Evolutionary conservation across 2,888 invertebrate species (phyloP).

Genomic region (Nineta flava): DNA sequence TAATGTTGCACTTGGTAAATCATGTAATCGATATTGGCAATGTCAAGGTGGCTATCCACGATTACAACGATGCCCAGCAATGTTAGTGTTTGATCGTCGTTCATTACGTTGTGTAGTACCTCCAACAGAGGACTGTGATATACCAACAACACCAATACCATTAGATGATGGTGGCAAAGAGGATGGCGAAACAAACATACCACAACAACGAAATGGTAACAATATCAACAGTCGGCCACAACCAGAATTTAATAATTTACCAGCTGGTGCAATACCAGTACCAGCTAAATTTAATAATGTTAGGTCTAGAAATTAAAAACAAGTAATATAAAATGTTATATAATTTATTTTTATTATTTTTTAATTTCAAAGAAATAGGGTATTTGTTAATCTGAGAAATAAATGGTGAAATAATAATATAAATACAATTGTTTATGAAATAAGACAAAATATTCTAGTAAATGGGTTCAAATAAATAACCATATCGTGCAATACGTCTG

Average conservation of each 20-base stretch:
- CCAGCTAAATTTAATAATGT: conserved; percentile 19
- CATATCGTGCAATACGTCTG: too few species aligned
- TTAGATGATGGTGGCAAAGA: conserved; percentile 38
- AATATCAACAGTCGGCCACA: not conserved
- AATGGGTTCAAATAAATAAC: too few species aligned
- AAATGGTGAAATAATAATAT: too few species aligned
- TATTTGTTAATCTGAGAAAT: too few species aligned
- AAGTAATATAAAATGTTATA: not conserved
- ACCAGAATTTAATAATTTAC: conserved; percentile 21
- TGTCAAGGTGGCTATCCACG: conserved; percentile 88
- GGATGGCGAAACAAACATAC: conserved; percentile 23
- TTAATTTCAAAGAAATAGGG: not conserved
- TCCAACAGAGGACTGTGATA: conserved; percentile 78
- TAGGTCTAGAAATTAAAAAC: conserved; percentile 4
- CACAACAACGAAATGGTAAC: conserved; percentile 17
- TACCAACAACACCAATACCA: conserved; percentile 59
- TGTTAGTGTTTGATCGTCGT: conserved; percentile 71
- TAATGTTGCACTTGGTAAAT: conserved; percentile 79
- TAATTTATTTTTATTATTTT: not conserved
- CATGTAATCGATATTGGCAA: conserved; percentile 89
- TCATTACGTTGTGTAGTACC: conserved; percentile 75
- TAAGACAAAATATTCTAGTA: too few species aligned
- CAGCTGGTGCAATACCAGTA: conserved; percentile 26
- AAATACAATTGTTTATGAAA: too few species aligned
- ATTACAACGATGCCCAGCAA: conserved; percentile 77